phyloP scores from a whole-genome alignment of 2,113 vertebrate species.

The Rhynchomys soricoides region DNA sequence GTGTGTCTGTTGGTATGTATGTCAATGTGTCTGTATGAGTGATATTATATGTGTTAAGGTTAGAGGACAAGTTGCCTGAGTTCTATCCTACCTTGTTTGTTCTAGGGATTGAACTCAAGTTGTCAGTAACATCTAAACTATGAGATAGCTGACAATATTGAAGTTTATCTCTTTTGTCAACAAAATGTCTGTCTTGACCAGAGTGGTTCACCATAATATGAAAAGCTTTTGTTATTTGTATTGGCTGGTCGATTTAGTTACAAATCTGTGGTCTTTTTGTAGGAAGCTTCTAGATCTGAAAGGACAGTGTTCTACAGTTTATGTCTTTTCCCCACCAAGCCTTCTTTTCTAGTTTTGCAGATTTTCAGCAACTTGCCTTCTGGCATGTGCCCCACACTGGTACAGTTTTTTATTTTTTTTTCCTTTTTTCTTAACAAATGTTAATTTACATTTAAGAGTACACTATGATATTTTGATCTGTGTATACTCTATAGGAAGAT shows the following conservation, averaged over 20 bases:
- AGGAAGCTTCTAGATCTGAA: slow-evolving; percentile 5
- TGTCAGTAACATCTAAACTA: neutral
- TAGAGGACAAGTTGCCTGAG: neutral
- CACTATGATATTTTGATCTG: neutral
- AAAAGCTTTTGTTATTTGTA: slow-evolving; percentile 36
- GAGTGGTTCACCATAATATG: neutral
- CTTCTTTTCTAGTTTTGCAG: slow-evolving; percentile 1
- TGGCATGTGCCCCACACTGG: neutral
- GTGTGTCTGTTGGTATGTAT: neutral
- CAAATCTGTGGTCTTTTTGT: neutral
- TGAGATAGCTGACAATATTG: neutral
- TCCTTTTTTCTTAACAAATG: neutral
- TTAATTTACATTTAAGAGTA: neutral
- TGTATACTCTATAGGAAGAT: neutral
- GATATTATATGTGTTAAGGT: neutral
- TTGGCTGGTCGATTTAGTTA: slow-evolving; percentile 22
- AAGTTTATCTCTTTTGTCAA: slow-evolving; percentile 25
- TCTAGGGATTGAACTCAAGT: neutral
- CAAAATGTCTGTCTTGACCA: slow-evolving; percentile 1
- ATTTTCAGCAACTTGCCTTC: neutral
- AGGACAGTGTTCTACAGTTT: slow-evolving; percentile 17
- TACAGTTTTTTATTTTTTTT: neutral
- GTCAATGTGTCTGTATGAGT: neutral
- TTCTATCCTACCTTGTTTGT: neutral
- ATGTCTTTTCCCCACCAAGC: neutral